These are phyloP conservation scores for Clarias platycephalus DNA, from an alignment of 2,797 vertebrate species.

Conservation along the genomic window DNA sequence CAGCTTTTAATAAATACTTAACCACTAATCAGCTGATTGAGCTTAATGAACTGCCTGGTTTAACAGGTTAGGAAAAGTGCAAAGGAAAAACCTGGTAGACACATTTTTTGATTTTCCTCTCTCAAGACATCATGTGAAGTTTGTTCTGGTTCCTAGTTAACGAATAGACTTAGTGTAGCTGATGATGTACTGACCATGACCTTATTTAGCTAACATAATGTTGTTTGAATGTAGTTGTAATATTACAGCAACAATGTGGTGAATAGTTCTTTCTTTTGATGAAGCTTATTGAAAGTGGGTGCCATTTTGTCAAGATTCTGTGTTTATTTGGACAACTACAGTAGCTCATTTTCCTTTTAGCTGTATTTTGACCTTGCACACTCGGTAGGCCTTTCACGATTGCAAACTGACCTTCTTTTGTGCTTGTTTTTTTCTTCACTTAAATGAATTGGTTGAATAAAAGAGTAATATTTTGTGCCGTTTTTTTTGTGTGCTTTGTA, in stretches of 20 bases:
- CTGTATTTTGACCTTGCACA: not conserved
- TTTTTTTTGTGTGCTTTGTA: not conserved
- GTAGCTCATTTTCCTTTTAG: not conserved
- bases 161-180: not conserved
- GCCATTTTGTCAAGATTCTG: not conserved
- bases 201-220: not conserved
- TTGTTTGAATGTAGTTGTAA: not conserved
- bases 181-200: too few species aligned
- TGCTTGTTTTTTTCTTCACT: not conserved
- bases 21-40: not conserved
- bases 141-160: not conserved
- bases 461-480: not conserved
- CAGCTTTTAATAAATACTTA: not conserved
- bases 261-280: not conserved
- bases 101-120: not conserved
- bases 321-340: not conserved
- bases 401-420: not conserved
- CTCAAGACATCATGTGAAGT: not conserved
- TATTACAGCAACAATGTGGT: not conserved
- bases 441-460: not conserved
- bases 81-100: not conserved
- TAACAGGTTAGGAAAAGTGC: not conserved
- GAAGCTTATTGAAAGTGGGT: not conserved
- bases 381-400: not conserved
- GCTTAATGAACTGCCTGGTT: not conserved